Evolutionary conservation across 1,140 invertebrate genomes (phyloP), one percentile per base, ranked within the genome.

Genomic region (Oreohelix idahoensis): DNA sequence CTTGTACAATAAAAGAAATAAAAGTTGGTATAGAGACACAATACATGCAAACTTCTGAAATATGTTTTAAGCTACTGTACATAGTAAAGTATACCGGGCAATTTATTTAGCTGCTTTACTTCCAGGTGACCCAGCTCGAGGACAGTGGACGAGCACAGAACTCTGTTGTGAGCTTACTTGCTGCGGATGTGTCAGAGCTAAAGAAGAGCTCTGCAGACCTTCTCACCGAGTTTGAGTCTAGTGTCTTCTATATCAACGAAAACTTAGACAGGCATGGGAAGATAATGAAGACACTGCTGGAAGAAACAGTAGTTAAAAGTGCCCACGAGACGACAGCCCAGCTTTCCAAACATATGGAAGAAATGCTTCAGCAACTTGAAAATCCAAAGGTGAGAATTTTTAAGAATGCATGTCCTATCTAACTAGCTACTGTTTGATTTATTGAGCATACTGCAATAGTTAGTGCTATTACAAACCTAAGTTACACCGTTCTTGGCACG

Each of bases 221-320:
- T 53, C 84, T 87, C 38, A 76, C 78, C 39, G 83, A 82, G 53
- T 70, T 88, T 73, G 87, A 86, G 49, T 71, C 73, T 69, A 81
- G 77, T n/a, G 76, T 87, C 17, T 38, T 63, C 23, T 79, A 79
- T 58, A 66, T 88, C 20, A 85, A 85, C 38, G 74, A 84, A n/a
- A 83, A 83, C 49, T 38, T 86, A 20, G 74, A 83, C 10, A 51
- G 85, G 42, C 84, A 79, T 63, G 49, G 75, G 0, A 39, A 75
- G 26, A 13, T 49, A 51, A 79, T 81, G 49, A 70, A 71, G 39
- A 51, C 79, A 11, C 11, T 32, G 17, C 53, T 80, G 42, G 63
- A 80, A n/a, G 79, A 80, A 26, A 71, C 66, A 2, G 63, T 80
- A 4, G 35, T 39, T n/a, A 80, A 35, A 42, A 29, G 17, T 53